Evolutionary conservation across 1,140 invertebrate genomes (phyloP), one percentile per base, ranked within the genome.

Genomic region (Cydia fagiglandana): DNA sequence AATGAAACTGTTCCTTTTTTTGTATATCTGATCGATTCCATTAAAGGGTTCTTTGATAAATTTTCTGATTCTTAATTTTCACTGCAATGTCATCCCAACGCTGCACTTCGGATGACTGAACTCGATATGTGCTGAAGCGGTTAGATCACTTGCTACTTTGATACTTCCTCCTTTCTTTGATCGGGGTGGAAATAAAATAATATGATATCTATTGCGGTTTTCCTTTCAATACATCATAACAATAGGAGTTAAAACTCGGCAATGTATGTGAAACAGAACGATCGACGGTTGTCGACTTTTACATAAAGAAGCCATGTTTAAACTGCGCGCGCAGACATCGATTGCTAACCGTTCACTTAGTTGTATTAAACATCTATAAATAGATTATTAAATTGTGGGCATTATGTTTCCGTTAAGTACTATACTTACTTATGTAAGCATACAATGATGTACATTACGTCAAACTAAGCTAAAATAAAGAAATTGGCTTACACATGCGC

Each of bases 311-410:
- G 87, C 80, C 84, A 82, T 86, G 79, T 84, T 80, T 76, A 47
- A 75, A 75, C 73, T 91, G 89, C 89, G 89, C 89, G 88, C 89
- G 89, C 89, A 91, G 73, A 47, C 82, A 87, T 90, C 82, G 88
- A 90, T 90, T 88, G 64, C 73, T 28, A 56, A 12, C 70, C 81
- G 81, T 86, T 83, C 77, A 81, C 78, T 78, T 83, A 81, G 80
- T 81, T 84, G 75, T 83, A 85, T 86, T 82, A 83, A 86, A 80
- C 83, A 79, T 78, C 82, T 84, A 86, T 81, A 80, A 82, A 81
- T 83, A 83, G 78, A 78, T 85, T 84, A 90, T 85, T 86, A 84
- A 86, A 85, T 84, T 86, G 82, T 78, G 64, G 45, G 78, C 76
- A 82, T 88, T 84, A 83, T 80, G 74, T 84, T 83, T 80, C 64